Conservation (phyloP, 2,888 invertebrate species). For the Drosophila nigricruria region DNA sequence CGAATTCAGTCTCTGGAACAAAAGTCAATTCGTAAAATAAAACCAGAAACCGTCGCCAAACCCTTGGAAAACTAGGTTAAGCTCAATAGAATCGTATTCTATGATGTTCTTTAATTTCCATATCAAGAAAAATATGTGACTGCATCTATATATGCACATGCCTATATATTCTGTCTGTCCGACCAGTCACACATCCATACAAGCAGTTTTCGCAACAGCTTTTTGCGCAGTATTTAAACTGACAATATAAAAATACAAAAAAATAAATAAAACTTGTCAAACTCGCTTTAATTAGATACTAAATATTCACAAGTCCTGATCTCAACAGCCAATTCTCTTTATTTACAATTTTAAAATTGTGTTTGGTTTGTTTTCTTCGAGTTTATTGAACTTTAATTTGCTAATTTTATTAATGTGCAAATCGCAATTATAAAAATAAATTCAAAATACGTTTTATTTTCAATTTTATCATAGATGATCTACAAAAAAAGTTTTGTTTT, state of each 20-base stretch:
- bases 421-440: not conserved
- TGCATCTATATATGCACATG: not conserved
- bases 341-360: slow-evolving; percentile 19
- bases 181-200: not conserved
- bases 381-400: slow-evolving; percentile 56
- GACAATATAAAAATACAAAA: slow-evolving; percentile 11
- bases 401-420: slow-evolving; percentile 3
- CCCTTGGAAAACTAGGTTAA: not conserved
- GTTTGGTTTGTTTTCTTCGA: slow-evolving; percentile 40
- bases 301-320: slow-evolving; percentile 39
- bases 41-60: not conserved
- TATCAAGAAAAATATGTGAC: not conserved
- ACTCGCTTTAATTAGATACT: slow-evolving; percentile 68
- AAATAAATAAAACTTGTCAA: slow-evolving; percentile 61
- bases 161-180: not conserved
- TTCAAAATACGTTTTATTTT: not conserved
- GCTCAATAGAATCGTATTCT: not conserved
- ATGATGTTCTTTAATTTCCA: no score
- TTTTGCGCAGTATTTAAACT: slow-evolving; percentile 34
- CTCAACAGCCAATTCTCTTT: slow-evolving; percentile 8
- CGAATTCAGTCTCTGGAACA: no score
- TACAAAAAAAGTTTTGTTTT: not conserved
- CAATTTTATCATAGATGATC: not conserved
- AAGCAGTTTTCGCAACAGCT: not conserved
- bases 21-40: not conserved